Evolutionary conservation across 1,140 invertebrate genomes (phyloP).

Genomic region (Drosophila saltans): DNA sequence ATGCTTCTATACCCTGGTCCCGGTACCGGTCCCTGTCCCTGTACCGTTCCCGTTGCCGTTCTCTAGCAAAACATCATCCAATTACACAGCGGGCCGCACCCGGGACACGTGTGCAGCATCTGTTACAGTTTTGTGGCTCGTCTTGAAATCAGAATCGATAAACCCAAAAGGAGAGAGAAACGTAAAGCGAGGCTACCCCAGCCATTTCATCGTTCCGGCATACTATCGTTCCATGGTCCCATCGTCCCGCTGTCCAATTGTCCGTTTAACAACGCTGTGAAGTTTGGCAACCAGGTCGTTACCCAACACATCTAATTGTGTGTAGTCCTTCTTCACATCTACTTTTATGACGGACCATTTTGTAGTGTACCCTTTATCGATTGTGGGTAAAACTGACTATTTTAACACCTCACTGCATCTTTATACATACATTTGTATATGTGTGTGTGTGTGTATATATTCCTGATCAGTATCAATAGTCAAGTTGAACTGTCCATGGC

Average conservation of each 20-base stretch:
- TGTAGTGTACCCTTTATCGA: neutral
- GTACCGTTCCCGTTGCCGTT: no score
- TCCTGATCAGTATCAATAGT: no score
- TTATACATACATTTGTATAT: no score
- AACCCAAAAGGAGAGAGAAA: constrained; percentile 6
- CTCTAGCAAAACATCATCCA: constrained; percentile 66
- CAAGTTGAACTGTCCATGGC: no score
- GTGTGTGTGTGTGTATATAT: no score
- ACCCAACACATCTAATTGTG: constrained; percentile 50
- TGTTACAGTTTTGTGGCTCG: constrained; percentile 69
- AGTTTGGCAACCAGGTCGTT: constrained; percentile 66
- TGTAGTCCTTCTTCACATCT: constrained; percentile 10
- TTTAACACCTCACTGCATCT: no score
- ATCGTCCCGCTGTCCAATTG: constrained; percentile 3
- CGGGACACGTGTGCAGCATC: constrained; percentile 77
- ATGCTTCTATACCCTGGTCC: no score
- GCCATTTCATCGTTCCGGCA: constrained; percentile 17
- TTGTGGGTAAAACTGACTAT: no score
- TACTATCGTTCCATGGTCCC: no score
- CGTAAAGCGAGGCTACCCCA: neutral
- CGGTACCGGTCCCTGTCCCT: no score
- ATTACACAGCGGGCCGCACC: constrained; percentile 67
- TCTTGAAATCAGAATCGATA: constrained; percentile 51
- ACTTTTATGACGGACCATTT: neutral
- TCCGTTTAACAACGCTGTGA: constrained; percentile 39